Percentiles rank a stretch among this genome's conserved stretches.
These are phyloP conservation scores for Psilopsiagon aurifrons DNA, from an alignment of 2,113 vertebrate species.

Conservation along the genomic window DNA sequence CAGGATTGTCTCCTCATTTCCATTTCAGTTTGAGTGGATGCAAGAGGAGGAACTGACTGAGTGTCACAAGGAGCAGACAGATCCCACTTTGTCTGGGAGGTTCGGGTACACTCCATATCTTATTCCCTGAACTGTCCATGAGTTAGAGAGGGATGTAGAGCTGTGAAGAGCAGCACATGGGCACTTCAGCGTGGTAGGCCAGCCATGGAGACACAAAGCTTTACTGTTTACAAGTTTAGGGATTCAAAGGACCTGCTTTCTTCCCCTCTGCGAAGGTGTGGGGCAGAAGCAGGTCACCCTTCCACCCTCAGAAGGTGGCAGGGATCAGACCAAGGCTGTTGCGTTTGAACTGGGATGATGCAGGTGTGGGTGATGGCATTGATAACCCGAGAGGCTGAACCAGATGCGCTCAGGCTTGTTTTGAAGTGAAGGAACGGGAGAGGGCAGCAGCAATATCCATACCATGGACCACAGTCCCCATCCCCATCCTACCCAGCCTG, in stretches of 20 bases:
- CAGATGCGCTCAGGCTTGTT: background rate
- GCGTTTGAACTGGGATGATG: background rate
- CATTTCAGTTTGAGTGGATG: background rate
- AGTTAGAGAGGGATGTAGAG: background rate
- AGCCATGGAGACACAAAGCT: background rate
- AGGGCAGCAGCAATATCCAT: background rate
- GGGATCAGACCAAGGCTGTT: background rate
- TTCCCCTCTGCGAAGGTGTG: no score
- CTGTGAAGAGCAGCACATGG: background rate
- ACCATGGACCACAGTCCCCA: background rate
- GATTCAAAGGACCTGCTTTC: background rate
- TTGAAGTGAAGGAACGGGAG: background rate
- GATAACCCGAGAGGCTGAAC: background rate
- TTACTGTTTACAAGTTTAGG: no score
- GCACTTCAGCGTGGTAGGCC: background rate
- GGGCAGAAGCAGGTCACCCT: background rate
- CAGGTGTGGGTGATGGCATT: fast-evolving
- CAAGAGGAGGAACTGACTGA: background rate
- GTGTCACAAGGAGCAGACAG: background rate
- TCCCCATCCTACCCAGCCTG: fast-evolving
- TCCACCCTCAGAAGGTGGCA: background rate
- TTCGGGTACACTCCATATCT: background rate
- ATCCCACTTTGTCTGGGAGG: background rate
- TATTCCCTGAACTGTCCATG: background rate
- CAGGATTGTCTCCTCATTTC: background rate